Base-by-base conservation (phyloP, 2,888 invertebrate genomes). In the Leptinotarsa tumamoca region DNA sequence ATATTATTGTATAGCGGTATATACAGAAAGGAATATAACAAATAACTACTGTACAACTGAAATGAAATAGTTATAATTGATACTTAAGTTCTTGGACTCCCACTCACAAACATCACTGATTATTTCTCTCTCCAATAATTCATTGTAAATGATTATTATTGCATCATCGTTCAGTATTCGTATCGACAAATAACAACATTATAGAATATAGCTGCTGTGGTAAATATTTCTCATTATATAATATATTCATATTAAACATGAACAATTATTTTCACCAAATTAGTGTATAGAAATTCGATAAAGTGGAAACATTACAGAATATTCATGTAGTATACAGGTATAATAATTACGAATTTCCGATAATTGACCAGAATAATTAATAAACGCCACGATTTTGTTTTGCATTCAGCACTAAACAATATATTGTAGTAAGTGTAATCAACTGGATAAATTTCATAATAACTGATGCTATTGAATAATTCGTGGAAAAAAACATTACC, bases 291-390 rank as follows among this genome's bases (percentile, higher is more conserved):
- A 58, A 58, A 23, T 58, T 58, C 27, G 58, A 58, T 58, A 58
- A 58, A 58, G 21, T 23, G 58, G 23, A 58, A 58, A 58, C 58
- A 58, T 58, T 58, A 58, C 58, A 52, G 52, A 52, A 52, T n/a
- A 52, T 17, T 52, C 52, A n/a, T 15, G 52, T 52, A 17, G 52
- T 52, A 52, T 2, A 52, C 52, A 58, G 23, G 58, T 58, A 58
- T 58, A 15, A 58, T 58, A 58, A 58, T 58, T 21, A 17, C 21
- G 27, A 58, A 58, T 58, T 58, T 58, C 4, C 58, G 21, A 58
- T 58, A 58, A 23, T 21, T 14, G 58, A 58, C 15, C 58, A 58
- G 15, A 21, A 58, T 58, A 21, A 58, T 21, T 23, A 58, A 23
- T 23, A 23, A 58, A 27, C 21, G 4, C 3, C 23, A 23, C 5